phyloP scores from a whole-genome alignment of 2,888 invertebrate species.

The Drosophila neonasuta region DNA sequence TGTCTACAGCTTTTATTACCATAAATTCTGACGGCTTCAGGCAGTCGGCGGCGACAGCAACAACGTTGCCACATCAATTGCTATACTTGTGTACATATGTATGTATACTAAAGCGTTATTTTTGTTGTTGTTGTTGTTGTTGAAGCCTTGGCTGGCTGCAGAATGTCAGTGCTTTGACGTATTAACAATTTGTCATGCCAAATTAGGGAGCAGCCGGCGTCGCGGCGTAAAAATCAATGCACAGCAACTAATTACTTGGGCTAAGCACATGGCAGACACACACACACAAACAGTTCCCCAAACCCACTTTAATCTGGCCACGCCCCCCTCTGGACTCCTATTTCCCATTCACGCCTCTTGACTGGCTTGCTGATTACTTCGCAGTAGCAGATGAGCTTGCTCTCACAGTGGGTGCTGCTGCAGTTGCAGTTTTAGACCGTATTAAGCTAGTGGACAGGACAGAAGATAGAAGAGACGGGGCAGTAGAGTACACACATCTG shows the following conservation, averaged over 20 bases:
- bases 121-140: slow-evolving; percentile 10
- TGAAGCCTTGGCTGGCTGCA: slow-evolving; percentile 15
- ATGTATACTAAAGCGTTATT: slow-evolving; percentile 25
- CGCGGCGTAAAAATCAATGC: slow-evolving; percentile 70
- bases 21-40: slow-evolving; percentile 63
- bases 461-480: not conserved
- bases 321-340: not conserved
- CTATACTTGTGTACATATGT: not conserved
- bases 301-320: not conserved
- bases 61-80: slow-evolving; percentile 50
- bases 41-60: slow-evolving; percentile 34
- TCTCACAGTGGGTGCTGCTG: slow-evolving; percentile 21
- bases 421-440: slow-evolving; percentile 62
- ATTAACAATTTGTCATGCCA: slow-evolving; percentile 75
- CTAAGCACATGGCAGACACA: slow-evolving; percentile 21
- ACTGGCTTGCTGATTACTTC: slow-evolving; percentile 67
- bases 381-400: slow-evolving; percentile 55
- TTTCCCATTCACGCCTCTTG: slow-evolving; percentile 18
- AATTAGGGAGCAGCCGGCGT: slow-evolving; percentile 63
- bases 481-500: slow-evolving; percentile 58
- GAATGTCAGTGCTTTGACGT: slow-evolving; percentile 61
- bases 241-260: slow-evolving; percentile 70
- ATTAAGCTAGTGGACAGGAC: slow-evolving; percentile 70
- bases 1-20: slow-evolving; percentile 69
- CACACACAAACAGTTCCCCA: not conserved